Evolutionary conservation across 2,888 invertebrate species (phyloP).

Genomic region (Seira ritae): DNA sequence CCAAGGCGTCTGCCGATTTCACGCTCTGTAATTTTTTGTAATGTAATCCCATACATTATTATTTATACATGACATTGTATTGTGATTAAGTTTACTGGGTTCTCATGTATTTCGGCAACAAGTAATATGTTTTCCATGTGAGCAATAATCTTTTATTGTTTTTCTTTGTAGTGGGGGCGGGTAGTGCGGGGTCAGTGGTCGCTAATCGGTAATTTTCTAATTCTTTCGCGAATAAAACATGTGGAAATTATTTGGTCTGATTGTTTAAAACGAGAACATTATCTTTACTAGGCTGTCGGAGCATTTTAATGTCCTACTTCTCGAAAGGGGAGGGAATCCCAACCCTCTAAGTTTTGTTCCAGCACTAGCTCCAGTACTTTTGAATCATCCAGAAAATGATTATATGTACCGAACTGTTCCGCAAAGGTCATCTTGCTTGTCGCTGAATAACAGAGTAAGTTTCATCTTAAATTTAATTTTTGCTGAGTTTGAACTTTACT

Average conservation of each 20-base stretch:
- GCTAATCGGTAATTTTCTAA: slow-evolving; percentile 38
- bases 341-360: slow-evolving; percentile 68
- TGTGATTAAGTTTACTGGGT: no score
- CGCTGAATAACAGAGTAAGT: slow-evolving; percentile 69
- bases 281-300: slow-evolving; percentile 25
- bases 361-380: slow-evolving; percentile 63
- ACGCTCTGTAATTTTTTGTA: slow-evolving; percentile 36
- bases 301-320: slow-evolving; percentile 64
- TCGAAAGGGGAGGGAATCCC: slow-evolving; percentile 68
- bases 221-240: background rate
- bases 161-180: slow-evolving; percentile 63
- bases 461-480: background rate
- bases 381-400: slow-evolving; percentile 70
- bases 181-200: slow-evolving; percentile 64
- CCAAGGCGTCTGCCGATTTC: slow-evolving; percentile 25
- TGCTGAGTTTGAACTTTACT: no score
- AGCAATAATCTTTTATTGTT: slow-evolving; percentile 15
- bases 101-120: no score
- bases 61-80: no score
- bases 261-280: background rate
- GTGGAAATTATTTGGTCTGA: background rate
- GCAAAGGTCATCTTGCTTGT: slow-evolving; percentile 68
- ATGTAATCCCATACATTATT: background rate
- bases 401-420: slow-evolving; percentile 72
- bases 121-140: background rate